A percentile compares a stretch with the other conserved stretches of the same genome.
Evolutionary conservation across 2,888 invertebrate species (phyloP).

Genomic region (Protophormia terraenovae): DNA sequence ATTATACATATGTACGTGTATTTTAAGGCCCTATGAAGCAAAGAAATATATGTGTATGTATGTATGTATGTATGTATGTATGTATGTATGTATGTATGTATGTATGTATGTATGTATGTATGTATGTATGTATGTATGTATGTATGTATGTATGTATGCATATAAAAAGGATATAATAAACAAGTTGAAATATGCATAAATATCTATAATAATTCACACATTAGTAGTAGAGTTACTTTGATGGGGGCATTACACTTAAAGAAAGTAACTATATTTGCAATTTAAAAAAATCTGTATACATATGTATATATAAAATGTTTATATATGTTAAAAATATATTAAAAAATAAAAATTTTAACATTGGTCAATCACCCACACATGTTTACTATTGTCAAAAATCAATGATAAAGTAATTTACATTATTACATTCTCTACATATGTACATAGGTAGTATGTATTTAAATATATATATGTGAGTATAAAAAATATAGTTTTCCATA

Average conservation of each 20-base stretch:
- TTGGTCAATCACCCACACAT: not conserved
- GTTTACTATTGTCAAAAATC: not conserved
- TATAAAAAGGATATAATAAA: constrained; percentile 4
- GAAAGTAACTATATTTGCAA: no score
- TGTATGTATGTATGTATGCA: not conserved
- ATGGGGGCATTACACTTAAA: not conserved
- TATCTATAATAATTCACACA: not conserved
- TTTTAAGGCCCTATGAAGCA: not conserved
- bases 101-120: not conserved
- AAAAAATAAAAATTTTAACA: not conserved
- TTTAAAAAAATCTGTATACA: no score
- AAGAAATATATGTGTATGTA: not conserved
- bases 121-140: not conserved
- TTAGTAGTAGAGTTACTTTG: not conserved
- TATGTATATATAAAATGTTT: not conserved
- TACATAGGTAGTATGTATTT: no score
- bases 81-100: not conserved
- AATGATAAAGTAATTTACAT: not conserved
- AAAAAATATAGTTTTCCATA: no score
- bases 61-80: no score
- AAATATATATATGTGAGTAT: no score
- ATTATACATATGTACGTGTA: not conserved
- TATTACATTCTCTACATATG: no score
- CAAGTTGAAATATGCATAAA: not conserved
- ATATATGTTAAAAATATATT: no score